A percentile compares a stretch with the other conserved stretches of the same genome.
These are phyloP conservation scores for Catharus bicknelli DNA, from an alignment of 2,113 vertebrate genomes.

Conservation along the genomic window DNA sequence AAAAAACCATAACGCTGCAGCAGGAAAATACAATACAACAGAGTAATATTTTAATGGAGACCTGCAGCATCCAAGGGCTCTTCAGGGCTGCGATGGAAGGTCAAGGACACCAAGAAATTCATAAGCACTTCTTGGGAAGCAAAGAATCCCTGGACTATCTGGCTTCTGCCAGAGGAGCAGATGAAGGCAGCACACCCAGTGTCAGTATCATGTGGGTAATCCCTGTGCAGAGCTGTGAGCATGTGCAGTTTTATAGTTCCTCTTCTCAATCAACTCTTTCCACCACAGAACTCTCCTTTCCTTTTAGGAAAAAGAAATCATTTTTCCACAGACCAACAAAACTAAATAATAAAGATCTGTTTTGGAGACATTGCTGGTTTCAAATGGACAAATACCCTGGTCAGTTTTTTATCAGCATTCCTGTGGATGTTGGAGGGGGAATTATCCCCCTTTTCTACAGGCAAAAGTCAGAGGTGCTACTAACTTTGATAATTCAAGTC, in stretches of 20 bases:
- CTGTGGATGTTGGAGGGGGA: background rate
- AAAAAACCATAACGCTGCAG: background rate
- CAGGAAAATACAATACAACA: background rate
- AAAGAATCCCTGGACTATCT: background rate
- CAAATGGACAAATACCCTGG: background rate
- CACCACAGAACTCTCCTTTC: background rate
- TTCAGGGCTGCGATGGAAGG: background rate
- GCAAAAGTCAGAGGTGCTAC: background rate
- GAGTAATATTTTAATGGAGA: background rate
- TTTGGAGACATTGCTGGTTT: background rate
- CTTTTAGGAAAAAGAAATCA: background rate
- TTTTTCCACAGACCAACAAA: background rate
- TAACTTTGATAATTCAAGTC: background rate
- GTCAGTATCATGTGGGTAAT: background rate
- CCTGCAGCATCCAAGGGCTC: background rate
- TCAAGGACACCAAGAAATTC: background rate
- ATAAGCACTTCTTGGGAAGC: background rate
- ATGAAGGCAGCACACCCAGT: background rate
- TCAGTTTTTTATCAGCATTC: background rate
- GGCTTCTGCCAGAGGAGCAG: background rate
- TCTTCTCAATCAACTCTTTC: background rate
- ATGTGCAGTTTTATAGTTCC: background rate
- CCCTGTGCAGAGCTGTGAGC: background rate
- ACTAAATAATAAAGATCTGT: background rate
- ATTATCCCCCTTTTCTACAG: background rate